Conservation (phyloP, 1,140 invertebrate genomes). For the Onthophagus taurus region DNA sequence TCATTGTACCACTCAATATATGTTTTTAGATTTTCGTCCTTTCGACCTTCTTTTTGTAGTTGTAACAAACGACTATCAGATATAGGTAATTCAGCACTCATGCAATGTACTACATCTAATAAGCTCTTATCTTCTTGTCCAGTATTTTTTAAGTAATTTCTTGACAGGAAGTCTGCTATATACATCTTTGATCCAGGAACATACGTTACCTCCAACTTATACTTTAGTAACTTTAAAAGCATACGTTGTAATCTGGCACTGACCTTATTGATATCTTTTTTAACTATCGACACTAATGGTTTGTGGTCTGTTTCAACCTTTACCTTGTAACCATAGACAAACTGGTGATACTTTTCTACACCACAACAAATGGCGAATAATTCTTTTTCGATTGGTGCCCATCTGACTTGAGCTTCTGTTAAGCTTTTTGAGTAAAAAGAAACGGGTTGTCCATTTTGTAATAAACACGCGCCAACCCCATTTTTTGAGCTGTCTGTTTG, state of each 20-base stretch:
- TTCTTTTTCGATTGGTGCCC: slow-evolving; percentile 1
- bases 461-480: neutral
- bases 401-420: neutral
- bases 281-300: neutral
- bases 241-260: slow-evolving; percentile 1
- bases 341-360: slow-evolving; percentile 2
- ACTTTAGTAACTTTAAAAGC: neutral
- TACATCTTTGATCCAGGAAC: neutral
- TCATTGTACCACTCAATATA: neutral
- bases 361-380: neutral
- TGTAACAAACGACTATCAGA: neutral
- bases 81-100: neutral
- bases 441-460: slow-evolving; percentile 1
- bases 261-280: neutral
- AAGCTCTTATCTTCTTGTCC: too few relatives aligned
- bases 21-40: neutral
- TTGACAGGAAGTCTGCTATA: too few relatives aligned
- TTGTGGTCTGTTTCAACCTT: slow-evolving; percentile 1
- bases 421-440: neutral
- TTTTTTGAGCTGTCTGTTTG: too few relatives aligned
- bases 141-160: too few relatives aligned
- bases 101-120: neutral
- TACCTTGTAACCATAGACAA: neutral
- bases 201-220: too few relatives aligned
- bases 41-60: neutral